Conservation (phyloP, 2,888 invertebrate species). For the Biston stratarius region DNA sequence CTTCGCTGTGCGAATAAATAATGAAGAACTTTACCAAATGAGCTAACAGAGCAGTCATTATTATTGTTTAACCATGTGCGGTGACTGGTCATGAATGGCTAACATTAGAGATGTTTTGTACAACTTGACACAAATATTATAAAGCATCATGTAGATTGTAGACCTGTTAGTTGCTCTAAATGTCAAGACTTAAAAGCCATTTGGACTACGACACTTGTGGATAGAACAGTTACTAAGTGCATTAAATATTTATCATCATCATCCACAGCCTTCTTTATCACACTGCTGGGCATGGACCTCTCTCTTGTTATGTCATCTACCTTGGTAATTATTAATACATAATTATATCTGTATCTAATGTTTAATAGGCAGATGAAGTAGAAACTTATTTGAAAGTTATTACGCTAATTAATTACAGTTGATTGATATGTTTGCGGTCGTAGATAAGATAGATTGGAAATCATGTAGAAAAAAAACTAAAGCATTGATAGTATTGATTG, state of each 20-base stretch:
- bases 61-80: constrained; percentile 52
- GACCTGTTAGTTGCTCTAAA: constrained; percentile 40
- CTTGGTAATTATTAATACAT: no score
- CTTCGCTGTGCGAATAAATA: no score
- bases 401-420: constrained; percentile 39
- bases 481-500: constrained; percentile 25
- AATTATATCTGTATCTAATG: constrained; percentile 34
- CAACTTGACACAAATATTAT: constrained; percentile 39
- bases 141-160: constrained; percentile 29
- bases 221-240: constrained; percentile 34
- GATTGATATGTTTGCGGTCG: constrained; percentile 38
- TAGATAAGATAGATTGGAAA: constrained; percentile 25
- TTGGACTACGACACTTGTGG: constrained; percentile 19
- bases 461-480: constrained; percentile 20
- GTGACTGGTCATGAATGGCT: constrained; percentile 42
- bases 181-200: constrained; percentile 35
- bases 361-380: constrained; percentile 31
- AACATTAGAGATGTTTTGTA: constrained; percentile 43
- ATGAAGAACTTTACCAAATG: no score
- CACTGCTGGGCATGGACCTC: no score
- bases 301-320: no score
- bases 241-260: constrained; percentile 8
- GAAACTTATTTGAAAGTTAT: constrained; percentile 38
- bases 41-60: no score
- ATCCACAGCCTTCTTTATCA: no score